Base-by-base conservation (phyloP, 2,113 vertebrate genomes). In the Nothocercus julius region DNA sequence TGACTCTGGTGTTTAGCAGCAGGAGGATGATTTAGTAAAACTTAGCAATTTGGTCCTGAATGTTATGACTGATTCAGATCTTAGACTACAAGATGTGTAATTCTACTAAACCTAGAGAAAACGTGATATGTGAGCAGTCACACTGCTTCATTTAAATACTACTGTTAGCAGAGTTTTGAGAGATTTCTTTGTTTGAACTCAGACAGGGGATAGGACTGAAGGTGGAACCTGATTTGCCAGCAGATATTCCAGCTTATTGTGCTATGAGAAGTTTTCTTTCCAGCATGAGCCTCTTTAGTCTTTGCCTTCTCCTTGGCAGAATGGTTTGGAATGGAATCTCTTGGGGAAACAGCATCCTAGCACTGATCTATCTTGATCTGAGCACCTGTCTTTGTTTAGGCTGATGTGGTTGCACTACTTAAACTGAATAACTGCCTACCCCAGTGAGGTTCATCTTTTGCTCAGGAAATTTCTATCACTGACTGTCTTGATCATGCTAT, bases 301-400 rank as follows among this genome's bases (percentile, higher is more conserved):
- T 88, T 56, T 75, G 54, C 25, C 27, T 51, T 79, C 83, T 84
- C n/a, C 85, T 91, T 54, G 24, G 64, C 40, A 32, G 7, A 25
- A 12, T 30, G 32, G 18, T 83, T 45, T 9, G 24, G 66, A 53
- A 32, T 47, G 27, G 21, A 87, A 7, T 64, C 56, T 64, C 1
- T 3, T 63, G 32, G 32, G 34, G 32, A 64, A 89, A 58, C 70
- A 28, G 12, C 51, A 34, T 34, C 40, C 30, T 34, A 14, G 18
- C 15, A 56, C 1, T 75, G 61, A 34, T 0, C 0, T 3, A 24
- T 18, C 56, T 4, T 34, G 58, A 2, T 22, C 5, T 20, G 47
- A 63, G 21, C 13, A 17, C 34, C 15, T 15, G 7, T 63, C 42
- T 75, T 75, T 27, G 21, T 58, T 63, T 34, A 69, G 32, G 21